Conservation (phyloP, 1,140 invertebrate species). For the Hylaeus anthracinus region DNA sequence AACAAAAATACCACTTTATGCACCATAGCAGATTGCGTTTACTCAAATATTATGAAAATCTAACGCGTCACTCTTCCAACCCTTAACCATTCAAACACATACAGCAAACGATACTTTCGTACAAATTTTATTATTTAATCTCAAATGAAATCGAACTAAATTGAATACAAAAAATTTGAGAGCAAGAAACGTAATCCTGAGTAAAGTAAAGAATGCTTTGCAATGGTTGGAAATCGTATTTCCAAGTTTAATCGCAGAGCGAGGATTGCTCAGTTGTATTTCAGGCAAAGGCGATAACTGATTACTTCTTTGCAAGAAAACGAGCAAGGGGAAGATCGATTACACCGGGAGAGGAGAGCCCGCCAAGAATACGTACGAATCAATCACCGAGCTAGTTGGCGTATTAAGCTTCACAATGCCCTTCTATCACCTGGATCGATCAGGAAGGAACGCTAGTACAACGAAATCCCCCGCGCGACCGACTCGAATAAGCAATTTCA, state of each 20-base stretch:
- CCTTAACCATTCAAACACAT: too few species aligned
- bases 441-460: slow-evolving; percentile 17
- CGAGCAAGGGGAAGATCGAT: slow-evolving; percentile 47
- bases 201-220: too few species aligned
- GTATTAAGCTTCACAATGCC: slow-evolving; percentile 51
- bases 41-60: too few species aligned
- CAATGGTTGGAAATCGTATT: neutral
- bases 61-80: too few species aligned
- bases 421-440: slow-evolving; percentile 52
- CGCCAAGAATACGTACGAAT: slow-evolving; percentile 61
- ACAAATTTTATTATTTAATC: too few species aligned
- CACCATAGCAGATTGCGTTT: too few species aligned
- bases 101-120: too few species aligned
- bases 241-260: neutral
- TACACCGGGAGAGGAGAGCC: slow-evolving; percentile 35
- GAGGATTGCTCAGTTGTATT: neutral
- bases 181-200: too few species aligned
- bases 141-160: too few species aligned
- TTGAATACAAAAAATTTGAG: too few species aligned
- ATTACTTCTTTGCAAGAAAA: slow-evolving; percentile 42
- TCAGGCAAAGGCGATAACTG: slow-evolving; percentile 32
- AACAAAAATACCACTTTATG: too few species aligned
- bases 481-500: slow-evolving; percentile 35
- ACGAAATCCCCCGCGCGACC: slow-evolving; percentile 30
- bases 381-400: slow-evolving; percentile 60